Evolutionary conservation across 1,140 invertebrate species (phyloP).

Genomic region (Popillia japonica): DNA sequence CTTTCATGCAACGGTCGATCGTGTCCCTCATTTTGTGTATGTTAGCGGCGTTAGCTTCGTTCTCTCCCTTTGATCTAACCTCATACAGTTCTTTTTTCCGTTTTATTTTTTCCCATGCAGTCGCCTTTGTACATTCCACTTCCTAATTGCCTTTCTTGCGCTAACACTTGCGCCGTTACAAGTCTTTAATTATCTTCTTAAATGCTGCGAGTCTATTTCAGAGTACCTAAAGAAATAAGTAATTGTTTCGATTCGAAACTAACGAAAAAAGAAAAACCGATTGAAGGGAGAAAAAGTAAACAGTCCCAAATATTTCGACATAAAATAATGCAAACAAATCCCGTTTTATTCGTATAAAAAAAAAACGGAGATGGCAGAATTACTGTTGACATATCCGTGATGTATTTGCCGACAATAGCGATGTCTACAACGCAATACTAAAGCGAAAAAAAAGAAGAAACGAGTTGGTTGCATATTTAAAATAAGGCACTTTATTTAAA

Average conservation of each 20-base stretch:
- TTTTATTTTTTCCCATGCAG: neutral
- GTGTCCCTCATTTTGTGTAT: too few species aligned
- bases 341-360: neutral
- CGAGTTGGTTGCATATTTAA: too few species aligned
- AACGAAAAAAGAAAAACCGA: neutral
- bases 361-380: neutral
- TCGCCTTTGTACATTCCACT: neutral
- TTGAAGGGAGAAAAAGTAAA: neutral
- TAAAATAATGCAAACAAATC: constrained; percentile 1
- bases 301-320: neutral
- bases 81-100: neutral
- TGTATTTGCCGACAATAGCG: neutral
- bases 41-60: neutral
- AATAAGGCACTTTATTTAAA: too few species aligned
- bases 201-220: neutral
- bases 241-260: neutral
- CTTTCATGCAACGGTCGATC: neutral
- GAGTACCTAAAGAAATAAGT: neutral
- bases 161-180: neutral
- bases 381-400: neutral
- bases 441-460: neutral
- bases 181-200: neutral
- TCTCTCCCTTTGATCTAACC: neutral
- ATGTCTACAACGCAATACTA: neutral
- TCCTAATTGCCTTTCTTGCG: neutral